Conservation (phyloP, 1,140 invertebrate species). For the Trinorchestia longiramus region DNA sequence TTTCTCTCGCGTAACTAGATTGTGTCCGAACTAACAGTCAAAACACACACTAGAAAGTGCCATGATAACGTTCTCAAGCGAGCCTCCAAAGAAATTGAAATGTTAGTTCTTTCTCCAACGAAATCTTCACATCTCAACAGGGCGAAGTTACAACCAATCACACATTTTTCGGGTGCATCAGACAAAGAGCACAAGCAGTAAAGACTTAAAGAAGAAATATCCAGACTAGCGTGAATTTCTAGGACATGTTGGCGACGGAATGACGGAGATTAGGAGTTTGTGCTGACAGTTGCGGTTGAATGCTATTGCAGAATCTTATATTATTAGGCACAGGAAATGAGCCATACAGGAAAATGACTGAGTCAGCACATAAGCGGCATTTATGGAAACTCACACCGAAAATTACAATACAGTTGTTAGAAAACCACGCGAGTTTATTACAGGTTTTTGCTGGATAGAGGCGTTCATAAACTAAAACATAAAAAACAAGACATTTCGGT, state of each 20-base stretch:
- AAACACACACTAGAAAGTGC: slow-evolving; percentile 53
- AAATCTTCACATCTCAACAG: slow-evolving; percentile 7
- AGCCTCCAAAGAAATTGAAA: neutral
- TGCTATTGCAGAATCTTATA: neutral
- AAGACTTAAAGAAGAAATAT: neutral
- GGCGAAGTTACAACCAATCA: neutral
- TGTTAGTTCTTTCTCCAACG: neutral
- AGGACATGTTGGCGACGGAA: neutral
- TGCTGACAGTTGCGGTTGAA: neutral
- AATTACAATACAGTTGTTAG: neutral
- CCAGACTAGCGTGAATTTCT: neutral
- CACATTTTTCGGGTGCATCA: neutral
- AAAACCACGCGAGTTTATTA: no score
- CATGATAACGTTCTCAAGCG: slow-evolving; percentile 25
- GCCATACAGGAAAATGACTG: neutral
- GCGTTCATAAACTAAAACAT: no score
- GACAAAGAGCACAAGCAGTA: neutral
- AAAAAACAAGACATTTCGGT: no score
- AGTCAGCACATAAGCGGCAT: neutral
- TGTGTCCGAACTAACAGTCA: slow-evolving; percentile 32
- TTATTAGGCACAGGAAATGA: neutral
- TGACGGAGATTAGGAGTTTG: neutral
- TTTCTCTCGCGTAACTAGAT: slow-evolving; percentile 42
- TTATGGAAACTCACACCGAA: neutral
- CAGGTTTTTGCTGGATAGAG: no score